Evolutionary conservation across 1,140 invertebrate genomes (phyloP), one percentile per base, ranked within the genome.

Genomic region (Drosophila ironensis): DNA sequence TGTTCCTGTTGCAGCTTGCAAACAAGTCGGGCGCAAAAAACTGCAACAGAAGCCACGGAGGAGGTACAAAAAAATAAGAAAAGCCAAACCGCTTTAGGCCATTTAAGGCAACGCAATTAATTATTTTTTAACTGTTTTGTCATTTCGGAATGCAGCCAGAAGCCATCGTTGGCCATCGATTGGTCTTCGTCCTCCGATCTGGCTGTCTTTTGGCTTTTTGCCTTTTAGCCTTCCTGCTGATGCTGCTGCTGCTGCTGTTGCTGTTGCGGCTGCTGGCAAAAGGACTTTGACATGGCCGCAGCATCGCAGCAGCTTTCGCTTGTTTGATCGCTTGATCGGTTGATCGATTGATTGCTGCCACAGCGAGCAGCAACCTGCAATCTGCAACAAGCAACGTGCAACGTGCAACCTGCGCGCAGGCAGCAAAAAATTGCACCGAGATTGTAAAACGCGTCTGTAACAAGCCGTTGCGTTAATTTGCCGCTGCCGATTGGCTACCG

Each of bases 51-150:
- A 47, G 45, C 20, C 35, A 19, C 20, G 38, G n/a, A 25, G 33
- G 51, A 63, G 60, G 57, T 50, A 61, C 87, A 81, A 81, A 33
- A 33, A 12, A 70, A 61, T 87, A 81, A 81, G 14, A 33, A 12
- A 70, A 69, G 66, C 52, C 88, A 88, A 74, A 72, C 72, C 72
- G 78, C 82, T 87, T 77, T 87, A 73, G 61, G 67, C 87, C 87
- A 88, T 89, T 89, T 89, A 88, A 81, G 87, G 87, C 59, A 89
- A 87, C 82, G 82, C 87, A 88, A 89, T 89, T 89, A 89, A 89
- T 89, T 89, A 89, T 89, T 89, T 89, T 89, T 89, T 89, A 89
- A 89, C 87, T 89, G 87, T 89, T 89, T 89, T 87, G 87, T 89
- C 87, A 88, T 89, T 87, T 88, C 67, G 87, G 87, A 89, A 87